Conservation (phyloP, 2,888 invertebrate genomes). For the Cryptocephalus moraei region DNA sequence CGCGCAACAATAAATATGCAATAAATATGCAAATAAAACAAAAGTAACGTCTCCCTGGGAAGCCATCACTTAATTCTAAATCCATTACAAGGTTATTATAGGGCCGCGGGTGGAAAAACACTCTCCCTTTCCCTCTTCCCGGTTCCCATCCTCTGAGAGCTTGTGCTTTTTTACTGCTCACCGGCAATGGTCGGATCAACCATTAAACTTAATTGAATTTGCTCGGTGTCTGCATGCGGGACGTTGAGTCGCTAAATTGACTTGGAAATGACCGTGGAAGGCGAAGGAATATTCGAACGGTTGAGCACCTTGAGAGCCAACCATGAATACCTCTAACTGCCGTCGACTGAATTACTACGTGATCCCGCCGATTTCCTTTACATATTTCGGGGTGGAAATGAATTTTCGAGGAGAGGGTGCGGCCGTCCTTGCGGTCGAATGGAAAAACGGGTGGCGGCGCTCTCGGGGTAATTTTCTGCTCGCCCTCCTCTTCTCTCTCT, state of each 20-base stretch:
- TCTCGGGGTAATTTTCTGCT: too few species aligned
- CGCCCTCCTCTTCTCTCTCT: too few species aligned
- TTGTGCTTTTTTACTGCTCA: constrained; percentile 21
- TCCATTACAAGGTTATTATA: constrained; percentile 34
- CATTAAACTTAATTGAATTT: constrained; percentile 49
- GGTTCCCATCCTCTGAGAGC: constrained; percentile 3
- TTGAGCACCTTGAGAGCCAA: constrained; percentile 28
- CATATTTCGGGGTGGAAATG: not conserved
- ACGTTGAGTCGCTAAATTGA: constrained; percentile 40
- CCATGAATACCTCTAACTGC: constrained; percentile 12
- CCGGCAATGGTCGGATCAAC: constrained; percentile 36
- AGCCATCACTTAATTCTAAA: constrained; percentile 33
- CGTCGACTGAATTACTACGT: constrained; percentile 2
- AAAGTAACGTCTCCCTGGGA: constrained; percentile 22
- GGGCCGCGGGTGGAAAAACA: constrained; percentile 16
- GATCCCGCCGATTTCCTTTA: not conserved
- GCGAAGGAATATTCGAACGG: constrained; percentile 35
- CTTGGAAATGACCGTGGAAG: constrained; percentile 39
- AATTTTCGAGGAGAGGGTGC: not conserved
- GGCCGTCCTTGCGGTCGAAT: too few species aligned
- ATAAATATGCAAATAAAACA: constrained; percentile 26
- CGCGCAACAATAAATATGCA: constrained; percentile 2
- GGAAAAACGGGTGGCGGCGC: too few species aligned
- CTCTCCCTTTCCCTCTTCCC: not conserved
- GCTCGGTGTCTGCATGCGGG: constrained; percentile 37